phyloP scores from a whole-genome alignment of 2,888 invertebrate species.

The Chydorus sphaericus region DNA sequence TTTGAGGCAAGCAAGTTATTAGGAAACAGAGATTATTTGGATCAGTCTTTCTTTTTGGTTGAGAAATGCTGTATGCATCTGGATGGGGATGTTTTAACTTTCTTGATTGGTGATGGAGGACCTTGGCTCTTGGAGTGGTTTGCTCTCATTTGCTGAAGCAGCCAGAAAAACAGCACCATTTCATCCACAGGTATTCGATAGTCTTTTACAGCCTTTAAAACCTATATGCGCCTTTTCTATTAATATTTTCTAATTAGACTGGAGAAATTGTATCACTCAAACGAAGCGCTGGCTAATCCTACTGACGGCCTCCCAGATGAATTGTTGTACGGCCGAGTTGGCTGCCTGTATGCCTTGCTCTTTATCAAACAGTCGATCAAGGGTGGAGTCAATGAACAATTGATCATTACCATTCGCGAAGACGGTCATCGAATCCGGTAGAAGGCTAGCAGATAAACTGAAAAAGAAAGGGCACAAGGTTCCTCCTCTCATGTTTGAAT shows the following conservation, averaged over 20 bases:
- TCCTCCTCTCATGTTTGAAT: constrained; percentile 62
- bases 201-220: background rate
- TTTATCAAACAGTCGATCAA: constrained; percentile 30
- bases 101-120: constrained; percentile 52
- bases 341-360: constrained; percentile 62
- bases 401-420: background rate
- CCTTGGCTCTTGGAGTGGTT: constrained; percentile 46
- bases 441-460: background rate
- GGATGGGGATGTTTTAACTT: constrained; percentile 40
- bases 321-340: constrained; percentile 67
- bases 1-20: constrained; percentile 21
- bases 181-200: background rate
- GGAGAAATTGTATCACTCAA: background rate
- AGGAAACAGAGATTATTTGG: constrained; percentile 23
- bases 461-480: constrained; percentile 25
- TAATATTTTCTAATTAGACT: background rate
- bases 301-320: constrained; percentile 52
- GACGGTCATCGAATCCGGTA: background rate
- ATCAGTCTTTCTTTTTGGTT: constrained; percentile 35
- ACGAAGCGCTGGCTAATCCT: background rate
- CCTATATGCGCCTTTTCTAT: background rate
- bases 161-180: constrained; percentile 29
- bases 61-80: constrained; percentile 31
- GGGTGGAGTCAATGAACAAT: background rate
- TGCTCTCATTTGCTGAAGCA: constrained; percentile 40